phyloP scores from a whole-genome alignment of 2,797 vertebrate species.

The Rhabdomys pumilio region DNA sequence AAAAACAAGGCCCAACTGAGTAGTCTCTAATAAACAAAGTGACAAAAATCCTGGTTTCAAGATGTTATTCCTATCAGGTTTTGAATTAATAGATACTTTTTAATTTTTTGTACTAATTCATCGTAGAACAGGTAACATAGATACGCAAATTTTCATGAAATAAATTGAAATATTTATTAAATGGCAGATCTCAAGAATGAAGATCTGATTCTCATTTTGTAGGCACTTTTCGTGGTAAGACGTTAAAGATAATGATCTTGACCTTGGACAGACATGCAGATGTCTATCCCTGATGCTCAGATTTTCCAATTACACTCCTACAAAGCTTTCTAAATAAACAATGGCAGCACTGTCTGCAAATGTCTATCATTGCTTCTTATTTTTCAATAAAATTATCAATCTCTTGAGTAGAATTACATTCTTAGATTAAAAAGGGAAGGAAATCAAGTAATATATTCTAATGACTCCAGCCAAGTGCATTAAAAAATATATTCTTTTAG shows the following conservation, averaged over 20 bases:
- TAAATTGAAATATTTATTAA: conserved; percentile 55
- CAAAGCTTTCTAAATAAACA: conserved; percentile 46
- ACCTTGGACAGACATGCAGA: background rate
- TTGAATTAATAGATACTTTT: conserved; percentile 64
- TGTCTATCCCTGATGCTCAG: background rate
- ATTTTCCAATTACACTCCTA: conserved; percentile 34
- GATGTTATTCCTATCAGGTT: background rate
- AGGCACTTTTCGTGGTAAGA: background rate
- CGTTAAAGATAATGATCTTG: conserved; percentile 26
- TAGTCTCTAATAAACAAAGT: conserved; percentile 9
- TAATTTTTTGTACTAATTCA: conserved; percentile 74
- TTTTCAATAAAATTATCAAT: conserved; percentile 45
- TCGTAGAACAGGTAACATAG: conserved; percentile 73
- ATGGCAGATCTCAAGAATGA: background rate
- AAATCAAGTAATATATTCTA: conserved; percentile 58
- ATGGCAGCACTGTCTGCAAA: background rate
- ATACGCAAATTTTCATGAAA: conserved; percentile 55
- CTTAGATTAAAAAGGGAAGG: conserved; percentile 11
- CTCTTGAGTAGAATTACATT: background rate
- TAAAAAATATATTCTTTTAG: conserved; percentile 26
- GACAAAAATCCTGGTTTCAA: conserved; percentile 59
- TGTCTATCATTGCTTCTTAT: background rate
- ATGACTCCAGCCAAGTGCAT: conserved; percentile 50
- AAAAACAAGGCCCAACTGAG: background rate
- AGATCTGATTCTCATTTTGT: conserved; percentile 49